phyloP scores from a whole-genome alignment of 2,797 vertebrate genomes.

The Poeciliopsis infans region DNA sequence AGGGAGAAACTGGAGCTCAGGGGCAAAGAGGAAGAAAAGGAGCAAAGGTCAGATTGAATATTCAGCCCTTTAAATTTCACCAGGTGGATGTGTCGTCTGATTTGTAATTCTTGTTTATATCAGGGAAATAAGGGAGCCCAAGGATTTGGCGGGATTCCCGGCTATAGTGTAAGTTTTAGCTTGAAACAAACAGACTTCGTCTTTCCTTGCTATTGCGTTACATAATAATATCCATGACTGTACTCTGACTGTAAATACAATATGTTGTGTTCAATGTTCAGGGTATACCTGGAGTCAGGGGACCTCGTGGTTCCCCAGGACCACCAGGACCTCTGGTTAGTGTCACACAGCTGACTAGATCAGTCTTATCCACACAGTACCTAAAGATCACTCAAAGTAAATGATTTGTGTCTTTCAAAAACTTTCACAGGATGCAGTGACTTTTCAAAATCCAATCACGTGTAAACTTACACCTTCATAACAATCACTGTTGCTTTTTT shows the following conservation, averaged over 20 bases:
- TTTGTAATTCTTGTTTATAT: conserved; percentile 21
- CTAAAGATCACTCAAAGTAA: neutral
- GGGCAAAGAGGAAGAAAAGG: conserved; percentile 77
- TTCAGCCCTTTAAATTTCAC: neutral
- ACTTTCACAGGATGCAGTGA: neutral
- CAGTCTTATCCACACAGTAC: neutral
- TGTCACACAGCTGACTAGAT: conserved; percentile 14
- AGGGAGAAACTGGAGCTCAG: conserved; percentile 76
- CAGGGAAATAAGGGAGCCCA: conserved; percentile 78
- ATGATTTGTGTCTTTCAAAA: neutral
- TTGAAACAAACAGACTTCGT: neutral
- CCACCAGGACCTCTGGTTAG: conserved; percentile 70
- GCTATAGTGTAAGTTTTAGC: conserved; percentile 75
- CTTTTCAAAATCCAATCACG: neutral
- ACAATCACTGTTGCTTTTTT: neutral
- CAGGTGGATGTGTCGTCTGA: neutral
- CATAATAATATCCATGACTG: neutral
- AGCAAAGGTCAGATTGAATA: conserved; percentile 64
- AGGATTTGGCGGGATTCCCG: conserved; percentile 71
- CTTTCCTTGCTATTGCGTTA: neutral
- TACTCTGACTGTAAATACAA: neutral
- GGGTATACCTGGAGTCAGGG: conserved; percentile 78
- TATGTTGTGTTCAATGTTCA: conserved; percentile 33
- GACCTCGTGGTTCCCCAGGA: conserved; percentile 75
- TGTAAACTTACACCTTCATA: neutral